Conservation (phyloP, 2,888 invertebrate genomes). For the Calliphora vomitoria region DNA sequence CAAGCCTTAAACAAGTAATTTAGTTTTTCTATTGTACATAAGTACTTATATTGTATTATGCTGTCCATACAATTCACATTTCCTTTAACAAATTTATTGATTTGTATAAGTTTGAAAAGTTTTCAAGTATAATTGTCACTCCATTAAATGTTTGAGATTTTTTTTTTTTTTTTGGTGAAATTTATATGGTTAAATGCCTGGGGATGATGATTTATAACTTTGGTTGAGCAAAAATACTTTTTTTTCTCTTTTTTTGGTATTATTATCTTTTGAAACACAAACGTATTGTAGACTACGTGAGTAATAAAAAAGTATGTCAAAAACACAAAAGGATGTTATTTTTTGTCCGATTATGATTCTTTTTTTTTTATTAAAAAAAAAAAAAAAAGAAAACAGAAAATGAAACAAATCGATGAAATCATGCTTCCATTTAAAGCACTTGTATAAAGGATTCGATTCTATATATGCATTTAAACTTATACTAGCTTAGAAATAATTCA, state of each 20-base stretch:
- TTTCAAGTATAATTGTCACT: conserved; percentile 13
- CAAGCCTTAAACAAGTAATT: not conserved
- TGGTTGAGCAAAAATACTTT: not conserved
- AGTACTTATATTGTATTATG: not conserved
- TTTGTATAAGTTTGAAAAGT: not conserved
- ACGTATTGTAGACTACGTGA: conserved; percentile 22
- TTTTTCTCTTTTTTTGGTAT: not conserved
- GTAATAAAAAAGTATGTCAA: conserved; percentile 6
- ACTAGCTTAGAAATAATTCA: too few species aligned
- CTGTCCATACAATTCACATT: not conserved
- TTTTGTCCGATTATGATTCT: not conserved
- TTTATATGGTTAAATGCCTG: conserved; percentile 12
- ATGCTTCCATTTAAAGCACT: too few species aligned
- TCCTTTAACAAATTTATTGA: not conserved
- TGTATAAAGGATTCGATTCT: too few species aligned
- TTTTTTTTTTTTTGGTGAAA: not conserved
- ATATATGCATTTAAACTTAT: too few species aligned
- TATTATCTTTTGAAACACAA: not conserved
- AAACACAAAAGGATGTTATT: conserved; percentile 10
- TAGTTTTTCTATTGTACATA: not conserved
- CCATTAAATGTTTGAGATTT: not conserved
- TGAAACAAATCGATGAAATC: not conserved
- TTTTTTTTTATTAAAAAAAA: too few species aligned
- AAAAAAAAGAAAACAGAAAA: not conserved
- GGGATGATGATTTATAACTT: not conserved